A percentile compares a stretch with the other conserved stretches of the same genome.
Evolutionary conservation across 1,140 invertebrate genomes (phyloP).

Genomic region (Grapholita molesta): DNA sequence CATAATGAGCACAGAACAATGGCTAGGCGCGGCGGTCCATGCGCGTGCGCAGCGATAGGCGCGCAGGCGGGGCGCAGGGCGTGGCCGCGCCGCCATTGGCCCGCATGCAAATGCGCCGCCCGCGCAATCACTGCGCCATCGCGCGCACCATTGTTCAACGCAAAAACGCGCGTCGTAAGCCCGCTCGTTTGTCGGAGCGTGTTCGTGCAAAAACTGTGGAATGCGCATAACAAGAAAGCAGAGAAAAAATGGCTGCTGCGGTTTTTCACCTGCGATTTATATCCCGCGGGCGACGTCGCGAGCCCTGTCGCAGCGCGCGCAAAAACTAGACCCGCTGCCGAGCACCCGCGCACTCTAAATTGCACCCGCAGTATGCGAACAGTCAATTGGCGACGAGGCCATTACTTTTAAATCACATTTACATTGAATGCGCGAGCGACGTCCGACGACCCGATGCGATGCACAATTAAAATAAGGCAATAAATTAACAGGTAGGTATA

Average conservation of each 20-base stretch:
- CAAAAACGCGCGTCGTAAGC: constrained; percentile 42
- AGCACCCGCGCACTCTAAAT: constrained; percentile 22
- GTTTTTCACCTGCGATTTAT: constrained; percentile 65
- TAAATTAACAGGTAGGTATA: constrained; percentile 59
- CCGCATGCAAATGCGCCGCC: constrained; percentile 64
- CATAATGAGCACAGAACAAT: background rate
- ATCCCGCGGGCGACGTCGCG: constrained; percentile 34
- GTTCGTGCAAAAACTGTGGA: constrained; percentile 50
- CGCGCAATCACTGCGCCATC: constrained; percentile 50
- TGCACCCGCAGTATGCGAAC: constrained; percentile 20
- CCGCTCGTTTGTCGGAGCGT: constrained; percentile 59
- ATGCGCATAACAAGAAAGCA: constrained; percentile 66
- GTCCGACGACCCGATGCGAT: constrained; percentile 37
- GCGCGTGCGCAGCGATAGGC: constrained; percentile 17
- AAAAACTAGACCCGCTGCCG: constrained; percentile 27
- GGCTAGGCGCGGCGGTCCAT: background rate
- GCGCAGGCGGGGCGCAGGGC: constrained; percentile 35
- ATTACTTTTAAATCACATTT: constrained; percentile 61
- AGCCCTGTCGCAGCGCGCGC: constrained; percentile 25
- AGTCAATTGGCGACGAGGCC: constrained; percentile 49
- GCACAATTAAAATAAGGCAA: constrained; percentile 65
- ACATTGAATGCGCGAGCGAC: constrained; percentile 60
- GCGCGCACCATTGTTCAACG: constrained; percentile 46
- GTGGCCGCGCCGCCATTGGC: constrained; percentile 57
- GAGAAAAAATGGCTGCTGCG: constrained; percentile 48